Percentiles rank a stretch among this genome's conserved stretches.
Conservation (phyloP, 92 coral and sea anemone genomes). For the Phenganax subtilis region DNA sequence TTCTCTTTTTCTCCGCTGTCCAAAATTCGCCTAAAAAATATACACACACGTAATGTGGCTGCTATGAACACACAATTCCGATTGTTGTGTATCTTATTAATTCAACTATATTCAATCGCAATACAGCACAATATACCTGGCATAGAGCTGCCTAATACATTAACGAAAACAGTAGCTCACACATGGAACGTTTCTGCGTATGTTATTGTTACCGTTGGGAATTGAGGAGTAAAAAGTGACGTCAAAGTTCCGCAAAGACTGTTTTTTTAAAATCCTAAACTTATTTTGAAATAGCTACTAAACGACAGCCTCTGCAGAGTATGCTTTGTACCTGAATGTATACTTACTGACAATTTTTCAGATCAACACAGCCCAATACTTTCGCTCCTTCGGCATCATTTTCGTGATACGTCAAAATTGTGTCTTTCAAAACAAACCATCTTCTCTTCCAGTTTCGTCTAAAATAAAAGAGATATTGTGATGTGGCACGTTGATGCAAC, state of each 20-base stretch:
- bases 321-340: neutral
- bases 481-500: too few species aligned
- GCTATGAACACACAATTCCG: neutral
- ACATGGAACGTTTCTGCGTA: too few species aligned
- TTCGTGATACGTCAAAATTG: conserved; percentile 76
- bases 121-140: too few species aligned
- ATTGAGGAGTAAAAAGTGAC: neutral
- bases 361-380: conserved; percentile 69
- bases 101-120: too few species aligned
- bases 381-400: conserved; percentile 91
- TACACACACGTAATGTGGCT: neutral
- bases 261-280: too few species aligned
- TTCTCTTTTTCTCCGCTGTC: conserved; percentile 97
- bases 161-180: neutral
- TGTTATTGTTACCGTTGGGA: too few species aligned
- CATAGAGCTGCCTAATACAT: neutral
- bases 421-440: conserved; percentile 93
- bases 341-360: conserved; percentile 81
- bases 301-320: neutral
- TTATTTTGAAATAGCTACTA: too few species aligned
- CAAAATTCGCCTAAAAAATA: conserved; percentile 65
- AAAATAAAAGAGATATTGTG: neutral
- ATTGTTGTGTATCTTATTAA: neutral
- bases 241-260: neutral
- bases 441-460: conserved; percentile 98